A percentile compares a stretch with the other conserved stretches of the same genome.
phyloP scores from a whole-genome alignment of 2,888 invertebrate genomes.

The Aspidapion aeneum region DNA sequence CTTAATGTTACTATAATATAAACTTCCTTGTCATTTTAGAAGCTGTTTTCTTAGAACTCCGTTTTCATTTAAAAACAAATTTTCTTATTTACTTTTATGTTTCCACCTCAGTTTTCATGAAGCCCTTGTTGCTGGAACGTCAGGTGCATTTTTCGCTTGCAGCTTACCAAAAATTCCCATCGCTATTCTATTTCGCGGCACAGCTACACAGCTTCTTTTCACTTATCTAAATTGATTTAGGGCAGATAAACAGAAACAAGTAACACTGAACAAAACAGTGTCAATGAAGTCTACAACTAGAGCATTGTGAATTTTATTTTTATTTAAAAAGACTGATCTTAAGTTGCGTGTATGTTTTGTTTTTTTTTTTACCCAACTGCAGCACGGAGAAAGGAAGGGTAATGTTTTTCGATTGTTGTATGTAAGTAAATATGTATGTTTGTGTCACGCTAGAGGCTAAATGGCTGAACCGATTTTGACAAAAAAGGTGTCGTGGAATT shows the following conservation, averaged over 20 bases:
- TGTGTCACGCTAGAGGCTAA: too few species aligned
- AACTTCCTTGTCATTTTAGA: too few species aligned
- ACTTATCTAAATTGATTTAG: not conserved
- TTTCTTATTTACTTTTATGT: not conserved
- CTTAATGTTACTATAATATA: too few species aligned
- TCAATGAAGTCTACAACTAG: too few species aligned
- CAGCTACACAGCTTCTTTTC: not conserved
- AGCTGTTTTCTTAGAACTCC: not conserved
- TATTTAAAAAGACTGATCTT: not conserved
- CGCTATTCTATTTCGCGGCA: not conserved
- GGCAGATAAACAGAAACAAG: not conserved
- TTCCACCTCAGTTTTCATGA: not conserved
- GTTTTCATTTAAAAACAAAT: not conserved
- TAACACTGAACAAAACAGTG: not conserved
- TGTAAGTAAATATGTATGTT: too few species aligned
- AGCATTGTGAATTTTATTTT: too few species aligned
- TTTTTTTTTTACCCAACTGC: not conserved
- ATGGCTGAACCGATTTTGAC: too few species aligned
- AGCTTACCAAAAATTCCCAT: not conserved
- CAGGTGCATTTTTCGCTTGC: not conserved
- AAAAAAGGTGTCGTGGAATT: too few species aligned
- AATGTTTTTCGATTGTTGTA: too few species aligned
- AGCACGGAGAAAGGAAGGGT: too few species aligned
- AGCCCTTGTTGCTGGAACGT: too few species aligned
- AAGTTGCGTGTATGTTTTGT: not conserved